Evolutionary conservation across 1,140 invertebrate species (phyloP).

Genomic region (Danaus melanippus): DNA sequence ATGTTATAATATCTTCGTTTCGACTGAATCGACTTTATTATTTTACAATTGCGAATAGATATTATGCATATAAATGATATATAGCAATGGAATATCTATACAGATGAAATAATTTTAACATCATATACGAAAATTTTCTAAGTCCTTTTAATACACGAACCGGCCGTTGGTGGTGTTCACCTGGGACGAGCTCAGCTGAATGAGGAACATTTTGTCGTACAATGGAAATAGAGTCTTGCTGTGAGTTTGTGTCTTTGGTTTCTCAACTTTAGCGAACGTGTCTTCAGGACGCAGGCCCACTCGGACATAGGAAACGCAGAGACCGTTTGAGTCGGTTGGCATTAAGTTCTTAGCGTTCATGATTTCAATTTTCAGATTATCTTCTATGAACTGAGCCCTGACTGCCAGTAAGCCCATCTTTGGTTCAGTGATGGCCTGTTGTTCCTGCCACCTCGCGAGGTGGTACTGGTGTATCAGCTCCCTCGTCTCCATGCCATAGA

Average conservation of each 20-base stretch:
- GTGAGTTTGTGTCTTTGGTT: constrained; percentile 90
- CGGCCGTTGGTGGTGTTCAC: constrained; percentile 78
- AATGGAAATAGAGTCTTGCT: constrained; percentile 94
- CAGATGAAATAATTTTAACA: no score
- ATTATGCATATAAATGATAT: no score
- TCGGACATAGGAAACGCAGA: constrained; percentile 92
- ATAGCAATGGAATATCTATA: no score
- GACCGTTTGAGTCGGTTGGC: constrained; percentile 88
- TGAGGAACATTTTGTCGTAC: constrained; percentile 93
- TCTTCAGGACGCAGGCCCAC: constrained; percentile 88
- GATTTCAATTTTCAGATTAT: constrained; percentile 78
- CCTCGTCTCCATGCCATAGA: constrained; percentile 89
- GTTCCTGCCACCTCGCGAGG: constrained; percentile 80
- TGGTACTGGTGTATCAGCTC: constrained; percentile 91
- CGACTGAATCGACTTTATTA: no score
- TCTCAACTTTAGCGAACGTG: constrained; percentile 80
- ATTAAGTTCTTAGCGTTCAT: constrained; percentile 92
- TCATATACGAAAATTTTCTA: no score
- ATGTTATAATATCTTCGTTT: no score
- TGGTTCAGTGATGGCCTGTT: constrained; percentile 74
- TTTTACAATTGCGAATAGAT: no score
- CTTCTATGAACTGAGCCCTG: constrained; percentile 77
- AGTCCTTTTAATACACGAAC: no score
- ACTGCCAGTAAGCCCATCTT: constrained; percentile 81
- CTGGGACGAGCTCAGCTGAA: constrained; percentile 83